Base-by-base conservation (phyloP, 2,797 vertebrate species). In the Discoglossus pictus region DNA sequence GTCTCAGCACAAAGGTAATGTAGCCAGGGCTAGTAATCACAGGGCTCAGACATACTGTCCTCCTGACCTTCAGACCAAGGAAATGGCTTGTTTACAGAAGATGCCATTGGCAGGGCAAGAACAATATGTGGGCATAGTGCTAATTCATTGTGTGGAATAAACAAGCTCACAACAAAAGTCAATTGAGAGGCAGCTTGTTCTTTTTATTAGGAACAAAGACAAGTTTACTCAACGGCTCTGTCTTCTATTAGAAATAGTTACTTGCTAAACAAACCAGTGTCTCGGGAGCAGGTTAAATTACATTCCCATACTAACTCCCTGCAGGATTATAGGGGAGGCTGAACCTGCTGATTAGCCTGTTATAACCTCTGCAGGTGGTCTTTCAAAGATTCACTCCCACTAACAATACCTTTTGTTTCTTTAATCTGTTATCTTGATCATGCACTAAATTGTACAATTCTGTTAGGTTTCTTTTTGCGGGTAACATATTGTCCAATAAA, bases 71-170 rank as follows among this genome's bases (percentile, higher is more conserved):
- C 58, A 69, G 55, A 44, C 46, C 65, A 68, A 52, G 65, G 55
- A 68, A 68, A 68, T 60, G 46, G 31, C 46, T 42, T 61, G 65
- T 52, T 60, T 59, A 60, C 35, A 52, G 54, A 44, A 68, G 55
- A 68, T 60, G 65, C 40, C 38, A 60, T 68, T 68, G 65, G 60
- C 65, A 68, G 65, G 12, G 44, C 24, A 60, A 59, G 47, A 34
- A 60, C 35, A 46, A 52, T 52, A 68, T n/a, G 60, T 60, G 65
- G 60, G 23, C 39, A n/a, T 61, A 47, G 65, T 68, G 65, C 25
- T 68, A 68, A 68, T 68, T 68, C 65, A 68, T 68, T 68, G 55
- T 60, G 51, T 47, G 52, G 43, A 67, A 59, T 67, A 56, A 68
- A 50, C 65, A 68, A 53, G 46, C 44, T 51, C 46, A 68, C 55